These are phyloP conservation scores for Leptobrachium ailaonicum DNA, from an alignment of 2,113 vertebrate genomes.

Conservation along the genomic window DNA sequence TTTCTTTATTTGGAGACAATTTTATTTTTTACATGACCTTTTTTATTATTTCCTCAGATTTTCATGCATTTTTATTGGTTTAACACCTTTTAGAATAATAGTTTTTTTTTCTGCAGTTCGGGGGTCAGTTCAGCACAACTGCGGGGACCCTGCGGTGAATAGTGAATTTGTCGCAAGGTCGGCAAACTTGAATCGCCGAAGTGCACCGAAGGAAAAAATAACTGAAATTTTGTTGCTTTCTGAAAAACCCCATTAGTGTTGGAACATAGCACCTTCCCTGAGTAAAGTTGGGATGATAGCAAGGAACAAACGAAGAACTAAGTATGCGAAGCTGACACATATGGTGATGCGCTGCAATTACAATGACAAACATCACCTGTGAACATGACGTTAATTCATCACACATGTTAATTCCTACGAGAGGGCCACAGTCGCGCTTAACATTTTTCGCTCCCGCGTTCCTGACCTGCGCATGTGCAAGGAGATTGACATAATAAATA, in stretches of 20 bases:
- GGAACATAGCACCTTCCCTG: background rate
- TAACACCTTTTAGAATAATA: no score
- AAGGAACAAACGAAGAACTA: conserved; percentile 13
- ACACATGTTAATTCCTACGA: background rate
- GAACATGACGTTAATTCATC: background rate
- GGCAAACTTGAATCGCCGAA: no score
- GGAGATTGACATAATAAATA: background rate
- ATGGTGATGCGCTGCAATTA: background rate
- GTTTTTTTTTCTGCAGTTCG: no score
- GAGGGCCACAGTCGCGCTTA: background rate
- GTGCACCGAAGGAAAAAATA: no score
- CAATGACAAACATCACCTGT: background rate
- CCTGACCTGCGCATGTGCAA: background rate
- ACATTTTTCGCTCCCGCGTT: conserved; percentile 1
- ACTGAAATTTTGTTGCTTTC: background rate
- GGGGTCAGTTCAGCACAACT: no score
- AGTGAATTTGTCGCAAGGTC: no score
- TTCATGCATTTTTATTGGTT: no score
- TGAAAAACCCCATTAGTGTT: background rate
- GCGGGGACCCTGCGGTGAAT: no score
- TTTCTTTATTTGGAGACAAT: no score
- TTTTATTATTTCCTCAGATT: no score
- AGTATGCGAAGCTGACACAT: conserved; percentile 19
- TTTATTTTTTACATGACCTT: no score
- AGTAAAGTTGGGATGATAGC: conserved; percentile 10